A percentile compares a stretch with the other conserved stretches of the same genome.
These are phyloP conservation scores for Naja naja DNA, from an alignment of 2,113 vertebrate genomes.

Conservation along the genomic window DNA sequence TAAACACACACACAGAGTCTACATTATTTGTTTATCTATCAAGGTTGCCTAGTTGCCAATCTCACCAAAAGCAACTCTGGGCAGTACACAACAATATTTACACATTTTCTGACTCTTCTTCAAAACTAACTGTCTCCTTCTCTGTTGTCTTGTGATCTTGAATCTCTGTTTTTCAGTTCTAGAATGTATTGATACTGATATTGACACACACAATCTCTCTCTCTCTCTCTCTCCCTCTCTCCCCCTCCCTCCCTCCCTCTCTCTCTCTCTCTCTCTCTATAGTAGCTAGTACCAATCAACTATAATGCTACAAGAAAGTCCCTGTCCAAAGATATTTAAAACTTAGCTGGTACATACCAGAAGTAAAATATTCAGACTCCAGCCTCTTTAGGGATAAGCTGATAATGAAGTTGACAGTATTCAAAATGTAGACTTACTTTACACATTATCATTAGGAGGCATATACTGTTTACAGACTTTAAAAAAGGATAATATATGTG, in stretches of 20 bases:
- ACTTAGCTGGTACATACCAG: neutral
- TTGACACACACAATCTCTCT: too few relatives aligned
- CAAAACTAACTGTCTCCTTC: neutral
- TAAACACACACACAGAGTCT: neutral
- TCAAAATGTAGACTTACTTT: neutral
- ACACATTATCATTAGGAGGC: neutral
- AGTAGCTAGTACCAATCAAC: neutral
- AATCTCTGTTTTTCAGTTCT: neutral
- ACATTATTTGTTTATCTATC: neutral
- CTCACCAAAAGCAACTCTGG: neutral
- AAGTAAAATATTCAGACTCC: neutral
- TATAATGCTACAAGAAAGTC: neutral
- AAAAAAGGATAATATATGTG: neutral
- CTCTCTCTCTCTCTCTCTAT: too few relatives aligned
- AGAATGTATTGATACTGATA: neutral
- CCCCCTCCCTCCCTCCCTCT: too few relatives aligned
- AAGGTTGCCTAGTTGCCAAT: neutral
- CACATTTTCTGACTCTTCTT: neutral
- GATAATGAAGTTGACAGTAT: neutral
- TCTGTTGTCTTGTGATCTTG: neutral
- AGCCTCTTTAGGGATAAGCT: neutral
- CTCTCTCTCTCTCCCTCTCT: too few relatives aligned
- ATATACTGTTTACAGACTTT: neutral
- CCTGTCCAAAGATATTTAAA: neutral
- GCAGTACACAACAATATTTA: neutral